phyloP scores from a whole-genome alignment of 2,888 invertebrate genomes.

The Cantharis rustica region DNA sequence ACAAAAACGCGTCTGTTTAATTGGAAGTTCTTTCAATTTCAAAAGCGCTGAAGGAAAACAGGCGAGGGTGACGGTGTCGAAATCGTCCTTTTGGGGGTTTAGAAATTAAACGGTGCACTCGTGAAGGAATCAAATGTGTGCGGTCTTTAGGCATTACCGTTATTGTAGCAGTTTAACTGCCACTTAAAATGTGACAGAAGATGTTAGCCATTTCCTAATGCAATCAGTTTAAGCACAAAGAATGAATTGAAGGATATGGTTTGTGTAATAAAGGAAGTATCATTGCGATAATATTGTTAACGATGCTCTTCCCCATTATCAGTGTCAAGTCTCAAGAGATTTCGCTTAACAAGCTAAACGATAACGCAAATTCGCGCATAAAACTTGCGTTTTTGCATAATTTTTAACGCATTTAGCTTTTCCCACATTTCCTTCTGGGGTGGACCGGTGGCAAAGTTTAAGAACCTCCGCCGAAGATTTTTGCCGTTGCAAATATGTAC shows the following conservation, averaged over 20 bases:
- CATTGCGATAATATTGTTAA: slow-evolving; percentile 32
- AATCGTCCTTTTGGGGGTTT: background rate
- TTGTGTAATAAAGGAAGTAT: slow-evolving; percentile 33
- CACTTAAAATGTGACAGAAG: background rate
- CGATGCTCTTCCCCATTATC: slow-evolving; percentile 34
- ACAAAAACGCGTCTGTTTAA: background rate
- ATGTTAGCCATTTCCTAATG: slow-evolving; percentile 9
- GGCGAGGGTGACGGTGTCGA: background rate
- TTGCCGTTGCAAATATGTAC: background rate
- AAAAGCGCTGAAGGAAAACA: background rate
- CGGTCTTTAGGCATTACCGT: background rate
- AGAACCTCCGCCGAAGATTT: background rate
- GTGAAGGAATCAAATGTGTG: background rate
- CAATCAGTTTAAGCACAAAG: slow-evolving; percentile 28
- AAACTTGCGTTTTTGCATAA: background rate
- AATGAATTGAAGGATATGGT: slow-evolving; percentile 18
- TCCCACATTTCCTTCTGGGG: background rate
- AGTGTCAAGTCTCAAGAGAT: background rate
- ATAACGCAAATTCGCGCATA: background rate
- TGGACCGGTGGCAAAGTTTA: background rate
- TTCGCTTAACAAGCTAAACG: background rate
- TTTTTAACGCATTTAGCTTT: background rate
- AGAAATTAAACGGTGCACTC: background rate
- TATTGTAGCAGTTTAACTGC: slow-evolving; percentile 1
- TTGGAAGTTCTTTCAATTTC: background rate